Evolutionary conservation across 2,888 invertebrate species (phyloP), one percentile per base, ranked within the genome.

Genomic region (Megaustenia siamemsis): DNA sequence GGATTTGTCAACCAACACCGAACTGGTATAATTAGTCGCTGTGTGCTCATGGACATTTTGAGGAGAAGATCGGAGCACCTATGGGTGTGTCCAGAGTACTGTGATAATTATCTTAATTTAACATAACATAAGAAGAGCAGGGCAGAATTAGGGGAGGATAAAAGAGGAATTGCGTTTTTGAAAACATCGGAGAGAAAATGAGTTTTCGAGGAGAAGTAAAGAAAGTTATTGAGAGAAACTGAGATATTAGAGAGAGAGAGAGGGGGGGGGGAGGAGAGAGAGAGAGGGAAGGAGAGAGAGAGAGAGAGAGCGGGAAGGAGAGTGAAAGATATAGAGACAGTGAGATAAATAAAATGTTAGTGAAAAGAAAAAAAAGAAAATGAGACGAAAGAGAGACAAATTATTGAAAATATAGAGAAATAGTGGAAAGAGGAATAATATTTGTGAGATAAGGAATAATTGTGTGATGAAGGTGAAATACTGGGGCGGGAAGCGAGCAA

Each of bases 141-240:
- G n/a, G n/a, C n/a, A n/a, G n/a, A n/a, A n/a, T n/a, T n/a, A n/a
- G n/a, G n/a, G n/a, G n/a, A n/a, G n/a, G n/a, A n/a, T n/a, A n/a
- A n/a, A n/a, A n/a, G n/a, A n/a, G n/a, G n/a, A n/a, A n/a, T n/a
- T n/a, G n/a, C n/a, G n/a, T n/a, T n/a, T n/a, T n/a, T n/a, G n/a
- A n/a, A n/a, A n/a, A n/a, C n/a, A n/a, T n/a, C n/a, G n/a, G 75
- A 82, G 82, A 82, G 82, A 82, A 3, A 82, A n/a, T n/a, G n/a
- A n/a, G n/a, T n/a, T n/a, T n/a, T n/a, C n/a, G n/a, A 18, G 49
- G 71, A 81, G 69, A 82, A 40, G 75, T 32, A 53, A 32, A 81
- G 69, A 43, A 69, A 81, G 5, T 49, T 18, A 35, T 24, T 24
- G 24, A 12, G 1, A 45, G 35, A 35, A 38, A 40, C 35, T 18